phyloP scores from a whole-genome alignment of 2,797 vertebrate genomes.

The Acanthiza pusilla region DNA sequence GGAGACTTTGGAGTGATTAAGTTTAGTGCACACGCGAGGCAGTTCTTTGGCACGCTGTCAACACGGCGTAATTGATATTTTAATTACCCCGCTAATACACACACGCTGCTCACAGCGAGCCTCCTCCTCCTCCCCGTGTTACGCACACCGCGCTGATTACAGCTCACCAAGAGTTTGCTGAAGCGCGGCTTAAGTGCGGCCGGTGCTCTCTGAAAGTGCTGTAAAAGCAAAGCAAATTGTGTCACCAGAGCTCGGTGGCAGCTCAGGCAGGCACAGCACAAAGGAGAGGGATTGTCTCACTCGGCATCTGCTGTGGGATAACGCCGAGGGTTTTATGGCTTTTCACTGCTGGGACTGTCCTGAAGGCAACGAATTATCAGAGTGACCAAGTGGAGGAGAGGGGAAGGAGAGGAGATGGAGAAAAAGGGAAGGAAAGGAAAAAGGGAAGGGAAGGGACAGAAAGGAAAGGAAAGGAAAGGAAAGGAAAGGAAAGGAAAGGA shows the following conservation, averaged over 20 bases:
- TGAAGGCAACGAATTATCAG: fast-evolving
- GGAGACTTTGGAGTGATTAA: slow-evolving; percentile 41
- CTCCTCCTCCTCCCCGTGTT: neutral
- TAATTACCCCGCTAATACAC: slow-evolving; percentile 65
- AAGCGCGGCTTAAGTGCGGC: neutral
- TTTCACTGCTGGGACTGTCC: neutral
- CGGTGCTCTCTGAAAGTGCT: neutral
- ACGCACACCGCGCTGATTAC: neutral
- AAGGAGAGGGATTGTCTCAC: neutral
- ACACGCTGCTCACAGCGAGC: slow-evolving; percentile 7
- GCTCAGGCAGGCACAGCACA: neutral
- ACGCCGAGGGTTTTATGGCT: fast-evolving
- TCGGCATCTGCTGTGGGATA: neutral
- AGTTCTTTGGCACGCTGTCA: slow-evolving; percentile 59
- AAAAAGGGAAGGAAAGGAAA: neutral
- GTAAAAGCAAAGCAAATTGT: neutral
- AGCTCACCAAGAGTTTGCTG: neutral
- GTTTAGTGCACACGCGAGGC: slow-evolving; percentile 33
- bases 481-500: too few species aligned
- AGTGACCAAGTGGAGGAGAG: neutral
- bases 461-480: too few species aligned
- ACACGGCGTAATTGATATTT: slow-evolving; percentile 63
- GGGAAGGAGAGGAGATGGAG: neutral
- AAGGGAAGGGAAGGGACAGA: neutral
- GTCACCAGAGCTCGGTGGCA: neutral